Evolutionary conservation across 2,113 vertebrate species (phyloP), one percentile per base, ranked within the genome.

Genomic region (Microcebus tavaratra): DNA sequence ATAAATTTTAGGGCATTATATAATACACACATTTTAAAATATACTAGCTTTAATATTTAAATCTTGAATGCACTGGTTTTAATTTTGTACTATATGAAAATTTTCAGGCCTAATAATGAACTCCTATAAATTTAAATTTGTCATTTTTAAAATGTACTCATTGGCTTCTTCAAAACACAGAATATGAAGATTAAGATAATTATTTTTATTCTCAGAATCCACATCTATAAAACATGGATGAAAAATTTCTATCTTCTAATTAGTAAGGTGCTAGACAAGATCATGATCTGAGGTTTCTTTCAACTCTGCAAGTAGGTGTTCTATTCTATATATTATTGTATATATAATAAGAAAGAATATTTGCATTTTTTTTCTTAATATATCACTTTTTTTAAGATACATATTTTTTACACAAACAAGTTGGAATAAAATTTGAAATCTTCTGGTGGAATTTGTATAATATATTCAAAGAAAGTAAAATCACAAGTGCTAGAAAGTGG

Each of bases 61-160:
- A 85, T 85, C 73, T 87, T 53, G 39, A 95, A 86, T 96, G 48
- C 1, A 57, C 8, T 80, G 2, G 53, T 78, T 92, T 94, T 68
- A 39, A 2, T 96, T 90, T 88, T 86, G 15, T 83, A 8, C 29
- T 86, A 27, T 59, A 70, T 93, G 48, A 68, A 94, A 90, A 14
- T 83, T 88, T 94, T 95, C 83, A 36, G 36, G 45, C 21, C 89
- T 95, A 67, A 72, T 78, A 27, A 68, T 59, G 34, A 97, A 80
- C 14, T 39, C 34, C 72, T 61, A 2, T 17, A 92, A 97, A 29
- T 79, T 65, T 17, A 91, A 67, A 94, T 79, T 75, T 95, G 31
- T 88, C 63, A 45, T 96, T 97, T 97, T 93, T 76, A 94, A 59
- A 97, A 83, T 72, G 79, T 78, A 36, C 91, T 61, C 65, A 5